Evolutionary conservation across 2,888 invertebrate species (phyloP), one percentile per base, ranked within the genome.

Genomic region (Orthosia gothica): DNA sequence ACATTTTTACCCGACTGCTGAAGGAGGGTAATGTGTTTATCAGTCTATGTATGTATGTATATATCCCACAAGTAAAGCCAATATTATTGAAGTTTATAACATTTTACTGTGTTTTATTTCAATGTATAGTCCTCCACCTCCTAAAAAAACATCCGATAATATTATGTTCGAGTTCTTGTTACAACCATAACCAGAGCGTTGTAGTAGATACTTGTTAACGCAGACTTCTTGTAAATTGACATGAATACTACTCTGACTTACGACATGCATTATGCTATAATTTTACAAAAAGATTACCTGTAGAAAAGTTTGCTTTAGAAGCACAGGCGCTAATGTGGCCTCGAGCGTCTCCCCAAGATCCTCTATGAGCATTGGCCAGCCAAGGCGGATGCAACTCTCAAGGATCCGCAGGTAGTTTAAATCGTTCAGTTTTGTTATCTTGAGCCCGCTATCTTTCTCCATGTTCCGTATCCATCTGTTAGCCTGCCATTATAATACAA

Each of bases 401-500:
- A 99, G 93, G 2, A 97, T 95, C 23, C 99, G 96, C 94, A 99
- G 97, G 90, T 98, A 98, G 83, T 97, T 97, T 0, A 97, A 81
- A 90, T 99, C 99, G 0, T 97, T 98, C 86, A 99, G 96, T 94
- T 99, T 99, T 45, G 98, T 97, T 40, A 99, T 97, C 88, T 97
- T 97, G 40, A 99, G 94, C 65, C 98, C 97, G 88, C 98, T 98
- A 0, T 97, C 95, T 26, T 97, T 97, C 92, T 99, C 99, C 98
- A 99, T 98, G 91, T 98, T 98, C 76, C 98, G 98, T 70, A 99
- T 98, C 99, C 99, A 99, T 76, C 98, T 97, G 94, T 99, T 99
- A 0, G 99, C 99, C 97, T 98, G 83, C 23, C 73, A 79, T 61
- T n/a, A 62, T 66, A 59, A 68, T 20, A 59, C 11, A 55, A 23